These are phyloP conservation scores for Trisateles emortualis DNA, from an alignment of 2,888 invertebrate genomes.

Conservation along the genomic window DNA sequence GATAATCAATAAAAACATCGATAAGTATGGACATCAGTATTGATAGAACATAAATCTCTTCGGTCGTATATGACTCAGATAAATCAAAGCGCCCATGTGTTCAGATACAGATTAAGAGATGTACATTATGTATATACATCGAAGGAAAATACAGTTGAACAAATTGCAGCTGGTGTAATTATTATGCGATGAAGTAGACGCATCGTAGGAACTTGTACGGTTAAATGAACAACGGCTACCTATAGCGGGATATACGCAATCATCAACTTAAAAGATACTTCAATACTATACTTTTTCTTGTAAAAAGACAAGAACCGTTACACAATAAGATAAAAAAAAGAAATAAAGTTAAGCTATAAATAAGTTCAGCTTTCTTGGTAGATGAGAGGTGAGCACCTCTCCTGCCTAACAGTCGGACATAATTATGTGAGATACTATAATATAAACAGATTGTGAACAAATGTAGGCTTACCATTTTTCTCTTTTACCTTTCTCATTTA, in stretches of 20 bases:
- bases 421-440: too few species aligned
- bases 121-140: conserved; percentile 20
- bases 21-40: too few species aligned
- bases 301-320: conserved; percentile 55
- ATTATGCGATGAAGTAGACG: conserved; percentile 64
- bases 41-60: too few species aligned
- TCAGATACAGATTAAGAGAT: conserved; percentile 8
- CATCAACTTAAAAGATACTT: conserved; percentile 50
- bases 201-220: conserved; percentile 51
- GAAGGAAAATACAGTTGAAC: conserved; percentile 51
- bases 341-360: too few species aligned
- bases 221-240: conserved; percentile 63
- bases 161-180: conserved; percentile 65
- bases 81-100: not conserved
- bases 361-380: too few species aligned
- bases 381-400: too few species aligned
- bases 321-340: conserved; percentile 31
- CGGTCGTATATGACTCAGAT: not conserved
- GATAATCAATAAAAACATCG: too few species aligned
- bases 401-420: too few species aligned
- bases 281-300: conserved; percentile 63
- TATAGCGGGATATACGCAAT: conserved; percentile 64
- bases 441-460: too few species aligned
- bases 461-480: too few species aligned
- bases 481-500: too few species aligned